Evolutionary conservation across 2,797 vertebrate genomes (phyloP), one percentile per base, ranked within the genome.

Genomic region (Girardinus metallicus): DNA sequence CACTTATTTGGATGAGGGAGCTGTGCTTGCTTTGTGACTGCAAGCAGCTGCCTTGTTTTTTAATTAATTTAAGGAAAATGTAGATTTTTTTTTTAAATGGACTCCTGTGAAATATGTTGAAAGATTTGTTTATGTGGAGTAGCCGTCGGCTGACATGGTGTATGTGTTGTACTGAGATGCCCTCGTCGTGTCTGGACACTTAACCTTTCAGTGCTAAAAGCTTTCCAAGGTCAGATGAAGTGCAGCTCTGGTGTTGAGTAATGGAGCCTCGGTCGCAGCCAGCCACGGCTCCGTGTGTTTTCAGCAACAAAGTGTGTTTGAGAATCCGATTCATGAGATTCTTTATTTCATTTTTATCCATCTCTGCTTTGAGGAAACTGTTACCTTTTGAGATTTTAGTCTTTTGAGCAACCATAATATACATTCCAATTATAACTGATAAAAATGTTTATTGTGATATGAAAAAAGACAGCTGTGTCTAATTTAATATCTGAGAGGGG

Each of bases 131-230:
- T 41, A 55, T 75, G 60, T 47, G 72, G 80, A 53, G 72, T 44
- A 70, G 77, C 73, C 84, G 46, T 74, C 72, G 34, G 86, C 83
- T 83, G 85, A 80, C 84, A 46, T 74, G 77, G 77, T 83, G 74
- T 86, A 60, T 78, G 82, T 80, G 88, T 62, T 91, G 92, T 51
- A 88, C 87, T 29, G 86, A 88, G 87, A 80, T 85, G 89, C 84
- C 86, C 90, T 87, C 83, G 83, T 91, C 89, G 87, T 81, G 87
- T 93, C 93, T 92, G 93, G 89, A 94, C 93, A 94, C 92, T 94
- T 94, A 94, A 95, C 94, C 94, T 91, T 87, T 93, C 84, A 51
- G 86, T 74, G 84, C 94, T 95, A 94, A 95, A 94, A 95, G 94
- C 94, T 94, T 95, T 90, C 83, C 29, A 88, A 87, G 94, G 93